Percentiles rank a stretch among this genome's conserved stretches.
Conservation (phyloP, 2,113 vertebrate genomes). For the Thryonomys swinderianus region DNA sequence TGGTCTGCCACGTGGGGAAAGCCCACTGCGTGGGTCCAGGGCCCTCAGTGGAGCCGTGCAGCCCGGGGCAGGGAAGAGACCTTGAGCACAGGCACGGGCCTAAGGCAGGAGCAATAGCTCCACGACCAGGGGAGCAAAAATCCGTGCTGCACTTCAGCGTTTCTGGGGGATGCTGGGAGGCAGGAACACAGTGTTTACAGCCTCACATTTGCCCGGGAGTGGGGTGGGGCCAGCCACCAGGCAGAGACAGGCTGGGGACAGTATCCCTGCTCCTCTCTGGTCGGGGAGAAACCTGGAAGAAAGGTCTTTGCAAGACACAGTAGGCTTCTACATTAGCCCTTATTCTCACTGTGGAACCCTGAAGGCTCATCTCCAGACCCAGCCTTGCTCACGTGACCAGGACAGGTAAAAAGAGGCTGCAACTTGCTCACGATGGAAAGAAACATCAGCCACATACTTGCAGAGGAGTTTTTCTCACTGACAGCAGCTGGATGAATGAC, state of each 20-base stretch:
- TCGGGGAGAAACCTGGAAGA: not conserved
- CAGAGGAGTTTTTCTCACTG: not conserved
- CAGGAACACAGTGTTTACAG: not conserved
- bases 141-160: not conserved
- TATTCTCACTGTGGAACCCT: not conserved
- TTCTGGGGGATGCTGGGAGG: not conserved
- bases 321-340: not conserved
- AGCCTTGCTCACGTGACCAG: not conserved
- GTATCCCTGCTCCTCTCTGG: not conserved
- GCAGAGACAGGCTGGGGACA: not conserved
- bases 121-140: not conserved
- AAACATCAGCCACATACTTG: not conserved
- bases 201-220: no score
- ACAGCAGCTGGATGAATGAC: not conserved
- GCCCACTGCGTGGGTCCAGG: not conserved
- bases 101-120: not conserved
- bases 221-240: not conserved
- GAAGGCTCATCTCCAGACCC: not conserved
- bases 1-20: not conserved
- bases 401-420: not conserved
- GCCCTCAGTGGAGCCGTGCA: not conserved
- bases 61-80: not conserved
- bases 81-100: not conserved
- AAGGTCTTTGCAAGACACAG: not conserved
- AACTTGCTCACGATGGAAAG: not conserved